Conservation (phyloP, 1,140 invertebrate genomes). For the Leucophenga varia region DNA sequence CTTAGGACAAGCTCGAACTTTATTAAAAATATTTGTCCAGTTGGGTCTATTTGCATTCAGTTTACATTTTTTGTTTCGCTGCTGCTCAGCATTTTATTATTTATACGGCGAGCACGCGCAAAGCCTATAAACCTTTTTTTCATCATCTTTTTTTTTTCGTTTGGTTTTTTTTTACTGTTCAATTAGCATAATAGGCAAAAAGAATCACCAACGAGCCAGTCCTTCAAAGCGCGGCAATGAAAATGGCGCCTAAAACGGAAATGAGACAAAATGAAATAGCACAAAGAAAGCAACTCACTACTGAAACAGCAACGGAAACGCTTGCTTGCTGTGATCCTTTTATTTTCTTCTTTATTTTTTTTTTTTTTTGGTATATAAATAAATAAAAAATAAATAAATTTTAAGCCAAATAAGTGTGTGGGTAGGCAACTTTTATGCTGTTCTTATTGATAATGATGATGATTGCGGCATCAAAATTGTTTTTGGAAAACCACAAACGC, state of each 20-base stretch:
- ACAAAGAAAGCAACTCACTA: not conserved
- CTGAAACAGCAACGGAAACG: not conserved
- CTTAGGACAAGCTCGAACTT: conserved; percentile 33
- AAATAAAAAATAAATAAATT: conserved; percentile 44
- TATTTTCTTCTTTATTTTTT: no score
- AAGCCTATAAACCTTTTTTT: conserved; percentile 34
- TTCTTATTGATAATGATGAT: no score
- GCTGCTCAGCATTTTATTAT: conserved; percentile 7
- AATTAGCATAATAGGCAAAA: conserved; percentile 52
- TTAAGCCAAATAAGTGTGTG: no score
- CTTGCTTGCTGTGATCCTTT: conserved; percentile 41
- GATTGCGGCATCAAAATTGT: no score
- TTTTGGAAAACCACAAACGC: no score
- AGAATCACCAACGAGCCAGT: not conserved
- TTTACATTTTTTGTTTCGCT: conserved; percentile 24
- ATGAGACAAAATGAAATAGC: conserved; percentile 9
- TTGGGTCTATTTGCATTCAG: conserved; percentile 35
- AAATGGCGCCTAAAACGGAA: conserved; percentile 14
- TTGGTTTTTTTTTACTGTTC: conserved; percentile 39
- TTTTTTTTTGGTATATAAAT: conserved; percentile 54
- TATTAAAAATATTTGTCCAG: conserved; percentile 51
- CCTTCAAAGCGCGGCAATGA: not conserved
- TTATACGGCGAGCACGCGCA: conserved; percentile 27
- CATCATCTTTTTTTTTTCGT: conserved; percentile 3
- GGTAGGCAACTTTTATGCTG: no score